Evolutionary conservation across 2,888 invertebrate genomes (phyloP).

Genomic region (Phaonia tiefii): DNA sequence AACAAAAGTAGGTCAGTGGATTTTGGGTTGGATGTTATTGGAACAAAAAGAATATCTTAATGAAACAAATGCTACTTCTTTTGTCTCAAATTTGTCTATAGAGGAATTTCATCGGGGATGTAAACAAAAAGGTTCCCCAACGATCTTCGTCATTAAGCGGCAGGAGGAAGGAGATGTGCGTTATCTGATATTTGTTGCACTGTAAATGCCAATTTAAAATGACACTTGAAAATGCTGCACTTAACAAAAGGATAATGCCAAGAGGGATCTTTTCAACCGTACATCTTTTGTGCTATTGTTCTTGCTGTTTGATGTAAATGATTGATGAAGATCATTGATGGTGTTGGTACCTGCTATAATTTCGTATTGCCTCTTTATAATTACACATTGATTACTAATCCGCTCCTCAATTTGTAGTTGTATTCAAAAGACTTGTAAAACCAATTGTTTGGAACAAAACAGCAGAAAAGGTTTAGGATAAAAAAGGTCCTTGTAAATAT

Average conservation of each 20-base stretch:
- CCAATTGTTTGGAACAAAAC: slow-evolving; percentile 5
- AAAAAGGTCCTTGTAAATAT: too few species aligned
- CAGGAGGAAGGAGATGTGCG: slow-evolving; percentile 9
- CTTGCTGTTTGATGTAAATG: slow-evolving; percentile 36
- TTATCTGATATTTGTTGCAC: slow-evolving; percentile 62
- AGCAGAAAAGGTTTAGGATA: not conserved
- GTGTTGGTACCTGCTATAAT: slow-evolving; percentile 56
- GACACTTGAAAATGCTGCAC: slow-evolving; percentile 59
- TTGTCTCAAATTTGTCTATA: not conserved
- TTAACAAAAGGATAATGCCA: slow-evolving; percentile 49
- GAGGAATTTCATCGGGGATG: not conserved
- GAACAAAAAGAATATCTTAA: not conserved
- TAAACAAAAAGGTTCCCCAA: not conserved
- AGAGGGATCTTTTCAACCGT: slow-evolving; percentile 43
- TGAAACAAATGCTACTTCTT: slow-evolving; percentile 19
- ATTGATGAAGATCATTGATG: slow-evolving; percentile 55
- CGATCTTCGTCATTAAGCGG: not conserved
- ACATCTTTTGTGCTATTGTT: slow-evolving; percentile 24
- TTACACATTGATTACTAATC: not conserved
- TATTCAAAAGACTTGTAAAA: slow-evolving; percentile 2
- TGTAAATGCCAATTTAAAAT: slow-evolving; percentile 65
- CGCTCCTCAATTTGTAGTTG: slow-evolving; percentile 13
- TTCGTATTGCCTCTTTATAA: slow-evolving; percentile 19
- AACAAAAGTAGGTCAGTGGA: slow-evolving; percentile 50
- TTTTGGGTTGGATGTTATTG: not conserved